A percentile compares a stretch with the other conserved stretches of the same genome.
phyloP scores from a whole-genome alignment of 2,888 invertebrate species.

The Pilophorus perplexus region DNA sequence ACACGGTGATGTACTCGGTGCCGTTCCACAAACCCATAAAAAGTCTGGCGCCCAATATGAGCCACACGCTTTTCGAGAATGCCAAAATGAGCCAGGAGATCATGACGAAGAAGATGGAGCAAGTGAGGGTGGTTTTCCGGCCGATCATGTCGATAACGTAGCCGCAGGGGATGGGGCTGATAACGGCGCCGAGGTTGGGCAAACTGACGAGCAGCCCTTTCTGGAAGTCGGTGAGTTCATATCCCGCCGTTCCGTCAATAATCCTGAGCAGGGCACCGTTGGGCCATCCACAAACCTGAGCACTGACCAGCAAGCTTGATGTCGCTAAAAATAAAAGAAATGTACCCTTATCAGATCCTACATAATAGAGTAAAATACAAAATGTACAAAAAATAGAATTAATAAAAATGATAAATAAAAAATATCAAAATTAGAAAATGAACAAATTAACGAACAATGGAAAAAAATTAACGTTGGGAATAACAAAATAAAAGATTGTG shows the following conservation, averaged over 20 bases:
- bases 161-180: slow-evolving; percentile 54
- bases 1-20: slow-evolving; percentile 48
- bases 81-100: slow-evolving; percentile 55
- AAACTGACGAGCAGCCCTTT: slow-evolving; percentile 46
- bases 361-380: too few species aligned
- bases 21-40: slow-evolving; percentile 48
- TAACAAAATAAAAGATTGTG: too few species aligned
- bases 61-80: slow-evolving; percentile 37
- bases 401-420: too few species aligned
- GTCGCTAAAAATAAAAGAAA: slow-evolving; percentile 37
- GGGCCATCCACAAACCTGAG: slow-evolving; percentile 46
- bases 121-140: slow-evolving; percentile 57
- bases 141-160: slow-evolving; percentile 60
- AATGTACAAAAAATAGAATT: too few species aligned
- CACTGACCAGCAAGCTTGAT: slow-evolving; percentile 34
- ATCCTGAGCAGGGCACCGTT: slow-evolving; percentile 46
- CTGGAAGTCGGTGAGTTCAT: slow-evolving; percentile 41
- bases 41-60: slow-evolving; percentile 46
- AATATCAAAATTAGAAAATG: too few species aligned
- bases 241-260: slow-evolving; percentile 42
- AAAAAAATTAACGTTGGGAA: too few species aligned
- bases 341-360: too few species aligned
- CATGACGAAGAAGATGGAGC: slow-evolving; percentile 59
- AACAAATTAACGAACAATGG: too few species aligned
- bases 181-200: slow-evolving; percentile 47